Percentiles rank a stretch among this genome's conserved stretches.
Evolutionary conservation across 1,140 invertebrate genomes (phyloP).

Genomic region (Wiebesia pumilae): DNA sequence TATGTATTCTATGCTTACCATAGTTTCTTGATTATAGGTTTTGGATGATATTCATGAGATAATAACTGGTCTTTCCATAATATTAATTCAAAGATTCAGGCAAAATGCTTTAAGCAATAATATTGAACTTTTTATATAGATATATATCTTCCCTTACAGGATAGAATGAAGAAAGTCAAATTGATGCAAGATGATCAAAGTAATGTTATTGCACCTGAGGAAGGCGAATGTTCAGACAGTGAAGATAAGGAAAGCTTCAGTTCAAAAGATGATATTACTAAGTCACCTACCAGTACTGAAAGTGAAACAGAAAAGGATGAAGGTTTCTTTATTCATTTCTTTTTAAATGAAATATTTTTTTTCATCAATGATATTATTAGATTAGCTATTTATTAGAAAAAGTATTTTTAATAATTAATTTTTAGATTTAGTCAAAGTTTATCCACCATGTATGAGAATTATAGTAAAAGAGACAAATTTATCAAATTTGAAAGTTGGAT

Average conservation of each 20-base stretch:
- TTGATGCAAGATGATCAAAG: conserved; percentile 55
- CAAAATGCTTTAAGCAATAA: conserved; percentile 78
- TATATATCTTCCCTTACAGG: conserved; percentile 68
- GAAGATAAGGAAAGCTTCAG: conserved; percentile 65
- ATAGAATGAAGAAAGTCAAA: conserved; percentile 67
- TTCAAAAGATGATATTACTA: conserved; percentile 58
- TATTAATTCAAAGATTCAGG: conserved; percentile 76
- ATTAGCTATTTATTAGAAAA: background rate
- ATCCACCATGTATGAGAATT: conserved; percentile 91
- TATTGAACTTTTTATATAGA: conserved; percentile 64
- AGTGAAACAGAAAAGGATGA: conserved; percentile 65
- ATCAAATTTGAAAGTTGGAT: conserved; percentile 82
- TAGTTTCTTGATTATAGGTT: conserved; percentile 73
- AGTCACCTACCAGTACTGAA: conserved; percentile 60
- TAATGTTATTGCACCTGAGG: conserved; percentile 73
- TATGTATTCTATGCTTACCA: conserved; percentile 1
- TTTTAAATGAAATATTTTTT: conserved; percentile 24
- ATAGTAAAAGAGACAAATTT: conserved; percentile 86
- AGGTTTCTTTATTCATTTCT: conserved; percentile 61
- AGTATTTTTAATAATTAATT: conserved; percentile 38
- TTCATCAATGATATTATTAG: background rate
- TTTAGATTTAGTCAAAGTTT: conserved; percentile 83
- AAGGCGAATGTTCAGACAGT: conserved; percentile 81
- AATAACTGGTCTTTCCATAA: conserved; percentile 77
- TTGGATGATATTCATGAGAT: conserved; percentile 76